Base-by-base conservation (phyloP, 2,888 invertebrate genomes). In the Hipparchia semele region DNA sequence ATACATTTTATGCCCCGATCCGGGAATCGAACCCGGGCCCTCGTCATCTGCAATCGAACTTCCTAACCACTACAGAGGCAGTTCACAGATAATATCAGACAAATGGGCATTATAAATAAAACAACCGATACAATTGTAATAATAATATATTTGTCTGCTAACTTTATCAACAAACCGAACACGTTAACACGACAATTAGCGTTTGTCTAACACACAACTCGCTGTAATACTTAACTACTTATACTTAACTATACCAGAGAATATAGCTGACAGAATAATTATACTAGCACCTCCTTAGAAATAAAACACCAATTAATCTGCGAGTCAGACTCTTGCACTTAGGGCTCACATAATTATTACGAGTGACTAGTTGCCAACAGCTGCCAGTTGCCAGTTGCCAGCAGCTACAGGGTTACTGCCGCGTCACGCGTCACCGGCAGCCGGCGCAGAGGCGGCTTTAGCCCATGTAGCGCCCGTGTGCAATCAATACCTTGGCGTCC, bases 161-260 rank as follows among this genome's bases (percentile, higher is more conserved):
- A 83, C 80, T 81, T 79, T 78, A 78, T 85, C 78, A 88, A 88
- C 88, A 88, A 87, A 84, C 83, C 67, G 82, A 87, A 86, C 81
- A 82, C 78, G 77, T 77, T 85, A 88, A 86, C 86, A 83, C 79
- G 80, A 82, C 80, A 82, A 85, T 39, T 39, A 86, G 86, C 79
- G 85, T 82, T 85, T 51, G 58, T 72, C 80, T 79, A 76, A 80
- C 79, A 82, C 78, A 81, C 80, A 83, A 82, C 79, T 80, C 82
- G 80, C 81, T 73, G 77, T 79, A 74, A 75, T 73, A 71, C 71
- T 71, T 73, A 72, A 33, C 49, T 61, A 10, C 13, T 51, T 67
- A 64, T 7, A n/a, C 8, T 13, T 39, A 39, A 66, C n/a, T 56
- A 65, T 53, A 65, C 65, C 53, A 65, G 65, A 65, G 10, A 65